phyloP scores from a whole-genome alignment of 2,113 vertebrate genomes.

The Drymodes brunneopygia region DNA sequence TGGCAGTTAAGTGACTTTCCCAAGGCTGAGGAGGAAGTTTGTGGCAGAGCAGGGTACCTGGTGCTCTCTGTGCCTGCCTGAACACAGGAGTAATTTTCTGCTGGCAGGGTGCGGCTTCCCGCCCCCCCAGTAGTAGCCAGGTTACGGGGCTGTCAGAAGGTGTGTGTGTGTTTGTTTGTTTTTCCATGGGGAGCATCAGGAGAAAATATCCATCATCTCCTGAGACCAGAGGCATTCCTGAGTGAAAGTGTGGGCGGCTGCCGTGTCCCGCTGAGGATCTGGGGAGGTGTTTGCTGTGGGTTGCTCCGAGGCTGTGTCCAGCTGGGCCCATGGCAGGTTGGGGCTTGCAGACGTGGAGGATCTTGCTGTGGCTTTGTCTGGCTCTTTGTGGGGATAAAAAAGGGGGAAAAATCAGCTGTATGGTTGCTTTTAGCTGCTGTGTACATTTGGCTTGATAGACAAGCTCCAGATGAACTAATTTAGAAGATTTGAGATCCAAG shows the following conservation, averaged over 20 bases:
- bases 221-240: slow-evolving; percentile 27
- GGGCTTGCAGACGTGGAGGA: neutral
- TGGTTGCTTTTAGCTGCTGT: neutral
- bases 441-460: neutral
- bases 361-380: neutral
- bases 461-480: neutral
- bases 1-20: neutral
- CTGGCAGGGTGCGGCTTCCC: neutral
- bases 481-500: neutral
- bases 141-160: neutral
- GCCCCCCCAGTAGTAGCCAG: neutral
- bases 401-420: neutral
- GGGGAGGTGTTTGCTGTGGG: neutral
- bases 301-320: neutral
- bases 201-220: slow-evolving; percentile 46
- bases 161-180: slow-evolving; percentile 32
- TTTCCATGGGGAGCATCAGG: slow-evolving; percentile 16
- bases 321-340: neutral
- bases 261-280: neutral
- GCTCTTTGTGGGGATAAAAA: neutral
- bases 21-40: neutral
- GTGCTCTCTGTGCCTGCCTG: neutral
- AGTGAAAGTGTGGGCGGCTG: slow-evolving; percentile 41
- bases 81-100: neutral
- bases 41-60: neutral